Evolutionary conservation across 2,113 vertebrate genomes (phyloP).

Genomic region (Lophura nycthemera): DNA sequence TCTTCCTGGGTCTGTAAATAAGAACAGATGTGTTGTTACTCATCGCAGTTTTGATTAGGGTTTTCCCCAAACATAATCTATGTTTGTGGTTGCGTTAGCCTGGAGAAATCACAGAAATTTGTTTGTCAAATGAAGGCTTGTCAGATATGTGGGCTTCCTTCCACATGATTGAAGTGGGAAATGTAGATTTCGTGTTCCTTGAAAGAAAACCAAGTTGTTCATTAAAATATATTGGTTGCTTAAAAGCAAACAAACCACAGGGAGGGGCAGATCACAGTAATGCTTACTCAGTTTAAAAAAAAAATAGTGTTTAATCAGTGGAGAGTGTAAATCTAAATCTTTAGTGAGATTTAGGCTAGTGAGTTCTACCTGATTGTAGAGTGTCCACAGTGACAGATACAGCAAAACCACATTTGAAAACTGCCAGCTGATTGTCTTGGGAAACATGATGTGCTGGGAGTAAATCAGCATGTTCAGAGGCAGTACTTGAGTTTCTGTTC

Average conservation of each 20-base stretch:
- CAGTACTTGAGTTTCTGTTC: not conserved
- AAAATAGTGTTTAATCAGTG: not conserved
- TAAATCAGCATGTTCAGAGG: not conserved
- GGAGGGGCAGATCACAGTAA: not conserved
- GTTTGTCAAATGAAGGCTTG: slow-evolving; percentile 23
- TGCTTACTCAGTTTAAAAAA: not conserved
- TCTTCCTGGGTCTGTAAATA: slow-evolving; percentile 65
- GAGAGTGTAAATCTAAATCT: not conserved
- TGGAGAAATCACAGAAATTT: not conserved
- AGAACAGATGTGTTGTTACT: slow-evolving; percentile 68
- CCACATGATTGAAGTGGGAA: not conserved
- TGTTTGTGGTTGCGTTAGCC: slow-evolving; percentile 20
- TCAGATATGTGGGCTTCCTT: slow-evolving; percentile 19
- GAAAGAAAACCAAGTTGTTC: not conserved
- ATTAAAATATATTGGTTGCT: not conserved
- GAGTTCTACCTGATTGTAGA: not conserved
- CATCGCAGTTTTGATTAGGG: slow-evolving; percentile 50
- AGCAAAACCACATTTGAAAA: not conserved
- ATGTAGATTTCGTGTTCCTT: not conserved
- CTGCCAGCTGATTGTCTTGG: not conserved
- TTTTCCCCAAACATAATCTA: slow-evolving; percentile 50
- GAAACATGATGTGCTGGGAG: not conserved
- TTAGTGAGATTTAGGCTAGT: not conserved
- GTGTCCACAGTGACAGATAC: not conserved
- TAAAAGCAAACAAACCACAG: accelerated